phyloP scores from a whole-genome alignment of 2,797 vertebrate species.

The Mallotus villosus region DNA sequence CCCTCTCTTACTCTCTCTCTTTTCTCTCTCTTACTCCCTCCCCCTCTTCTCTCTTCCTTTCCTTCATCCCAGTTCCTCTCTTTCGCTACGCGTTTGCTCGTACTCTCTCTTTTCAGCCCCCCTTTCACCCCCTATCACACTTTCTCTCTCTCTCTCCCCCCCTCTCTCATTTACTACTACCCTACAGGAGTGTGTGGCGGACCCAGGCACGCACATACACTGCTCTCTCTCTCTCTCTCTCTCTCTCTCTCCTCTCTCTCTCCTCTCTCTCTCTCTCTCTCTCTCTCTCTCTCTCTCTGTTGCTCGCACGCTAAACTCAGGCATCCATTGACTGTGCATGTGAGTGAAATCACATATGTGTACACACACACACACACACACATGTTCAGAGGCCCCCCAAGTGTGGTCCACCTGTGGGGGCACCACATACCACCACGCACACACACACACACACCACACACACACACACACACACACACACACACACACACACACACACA shows the following conservation, averaged over 20 bases:
- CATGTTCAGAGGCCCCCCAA: too few relatives aligned
- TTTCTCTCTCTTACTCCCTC: conserved; percentile 11
- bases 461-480: not conserved
- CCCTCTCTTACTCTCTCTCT: conserved; percentile 12
- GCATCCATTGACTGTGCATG: not conserved
- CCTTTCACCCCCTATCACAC: not conserved
- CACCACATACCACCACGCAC: not conserved
- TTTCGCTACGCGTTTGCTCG: not conserved
- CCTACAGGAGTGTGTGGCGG: too few relatives aligned
- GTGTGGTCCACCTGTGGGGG: not conserved
- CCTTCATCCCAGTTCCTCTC: too few relatives aligned
- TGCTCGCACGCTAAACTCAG: not conserved
- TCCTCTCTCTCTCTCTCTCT: too few relatives aligned
- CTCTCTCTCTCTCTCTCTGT: too few relatives aligned
- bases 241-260: too few relatives aligned
- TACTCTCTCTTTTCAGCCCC: too few relatives aligned
- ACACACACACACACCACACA: not conserved
- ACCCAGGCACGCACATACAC: not conserved
- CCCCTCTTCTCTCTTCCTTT: not conserved
- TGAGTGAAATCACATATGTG: not conserved
- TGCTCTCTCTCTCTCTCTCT: too few relatives aligned
- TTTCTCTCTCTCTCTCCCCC: not conserved
- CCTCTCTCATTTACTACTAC: too few relatives aligned
- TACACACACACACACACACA: not conserved
- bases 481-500: not conserved